Conservation (phyloP, 2,888 invertebrate genomes). For the Caenorhabditis sp. region DNA sequence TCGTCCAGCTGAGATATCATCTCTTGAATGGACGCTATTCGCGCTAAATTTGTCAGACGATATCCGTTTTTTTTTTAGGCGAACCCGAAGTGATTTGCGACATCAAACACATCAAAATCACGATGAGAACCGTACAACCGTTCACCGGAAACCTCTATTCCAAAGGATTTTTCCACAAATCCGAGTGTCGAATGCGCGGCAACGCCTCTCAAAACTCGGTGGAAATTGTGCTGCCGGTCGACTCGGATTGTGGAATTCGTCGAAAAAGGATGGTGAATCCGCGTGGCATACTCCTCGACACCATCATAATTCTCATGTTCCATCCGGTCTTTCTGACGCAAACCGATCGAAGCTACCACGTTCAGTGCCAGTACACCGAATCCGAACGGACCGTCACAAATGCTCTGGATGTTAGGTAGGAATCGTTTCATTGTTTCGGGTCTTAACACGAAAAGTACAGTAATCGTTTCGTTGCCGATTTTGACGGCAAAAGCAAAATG, state of each 20-base stretch:
- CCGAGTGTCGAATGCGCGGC: conserved; percentile 68
- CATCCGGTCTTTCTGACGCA: conserved; percentile 74
- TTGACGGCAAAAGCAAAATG: too few relatives aligned
- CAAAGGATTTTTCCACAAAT: conserved; percentile 68
- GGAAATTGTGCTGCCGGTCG: conserved; percentile 70
- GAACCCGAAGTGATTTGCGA: conserved; percentile 70
- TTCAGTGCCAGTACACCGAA: conserved; percentile 74
- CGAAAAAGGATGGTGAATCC: conserved; percentile 70
- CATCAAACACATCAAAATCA: conserved; percentile 64
- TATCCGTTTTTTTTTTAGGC: conserved; percentile 48
- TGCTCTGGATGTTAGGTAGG: conserved; percentile 71
- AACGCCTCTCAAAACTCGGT: conserved; percentile 58
- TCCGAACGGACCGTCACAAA: conserved; percentile 69
- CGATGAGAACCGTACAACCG: conserved; percentile 60
- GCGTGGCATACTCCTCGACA: conserved; percentile 72
- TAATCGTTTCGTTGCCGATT: not conserved
- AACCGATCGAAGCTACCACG: conserved; percentile 68
- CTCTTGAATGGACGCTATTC: too few relatives aligned
- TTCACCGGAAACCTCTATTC: conserved; percentile 73
- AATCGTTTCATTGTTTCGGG: not conserved
- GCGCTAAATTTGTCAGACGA: too few relatives aligned
- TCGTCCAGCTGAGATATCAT: too few relatives aligned
- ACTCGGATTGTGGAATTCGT: conserved; percentile 73
- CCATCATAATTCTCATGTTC: conserved; percentile 75
- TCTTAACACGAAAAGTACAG: too few relatives aligned